phyloP scores from a whole-genome alignment of 2,113 vertebrate species.

The Bolborhynchus lineola region DNA sequence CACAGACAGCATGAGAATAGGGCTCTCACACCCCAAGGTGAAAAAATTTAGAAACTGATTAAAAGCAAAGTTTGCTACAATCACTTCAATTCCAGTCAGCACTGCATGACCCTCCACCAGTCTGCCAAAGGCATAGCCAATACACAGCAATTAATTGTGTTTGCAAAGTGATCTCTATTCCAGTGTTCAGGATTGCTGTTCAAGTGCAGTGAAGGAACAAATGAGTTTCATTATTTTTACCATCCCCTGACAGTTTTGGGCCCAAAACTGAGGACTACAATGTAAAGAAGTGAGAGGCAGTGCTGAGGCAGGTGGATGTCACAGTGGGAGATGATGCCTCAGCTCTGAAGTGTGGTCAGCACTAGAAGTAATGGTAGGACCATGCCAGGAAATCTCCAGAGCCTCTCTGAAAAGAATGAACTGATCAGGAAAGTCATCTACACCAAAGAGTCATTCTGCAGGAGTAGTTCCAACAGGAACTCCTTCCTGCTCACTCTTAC shows the following conservation, averaged over 20 bases:
- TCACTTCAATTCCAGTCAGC: neutral
- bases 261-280: neutral
- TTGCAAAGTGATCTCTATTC: neutral
- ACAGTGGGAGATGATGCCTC: too few relatives aligned
- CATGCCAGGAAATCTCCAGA: neutral
- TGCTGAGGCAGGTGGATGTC: fast-evolving
- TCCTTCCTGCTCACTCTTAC: neutral
- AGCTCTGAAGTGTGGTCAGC: neutral
- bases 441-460: neutral
- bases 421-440: neutral
- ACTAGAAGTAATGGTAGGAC: neutral
- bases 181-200: neutral
- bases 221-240: neutral
- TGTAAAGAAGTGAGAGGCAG: neutral
- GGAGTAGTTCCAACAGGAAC: neutral
- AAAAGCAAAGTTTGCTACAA: neutral
- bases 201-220: neutral
- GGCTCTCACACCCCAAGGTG: neutral
- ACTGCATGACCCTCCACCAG: neutral
- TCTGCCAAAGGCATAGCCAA: neutral
- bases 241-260: neutral
- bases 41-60: neutral
- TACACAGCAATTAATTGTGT: neutral
- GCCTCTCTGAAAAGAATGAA: neutral
- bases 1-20: neutral